These are phyloP conservation scores for Diabrotica undecimpunctata DNA, from an alignment of 1,140 invertebrate genomes.

Conservation along the genomic window DNA sequence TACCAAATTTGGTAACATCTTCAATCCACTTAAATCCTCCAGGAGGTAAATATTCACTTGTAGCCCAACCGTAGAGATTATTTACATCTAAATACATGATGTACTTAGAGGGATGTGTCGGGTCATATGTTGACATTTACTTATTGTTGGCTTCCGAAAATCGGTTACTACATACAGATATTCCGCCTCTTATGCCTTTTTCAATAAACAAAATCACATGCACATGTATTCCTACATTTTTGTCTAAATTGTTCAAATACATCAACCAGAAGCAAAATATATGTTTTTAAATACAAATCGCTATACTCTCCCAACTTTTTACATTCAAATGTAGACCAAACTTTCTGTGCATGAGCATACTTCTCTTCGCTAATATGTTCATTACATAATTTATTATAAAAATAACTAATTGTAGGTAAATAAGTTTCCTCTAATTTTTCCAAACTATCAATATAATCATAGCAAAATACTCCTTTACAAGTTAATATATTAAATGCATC, in stretches of 20 bases:
- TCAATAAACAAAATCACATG: slow-evolving; percentile 44
- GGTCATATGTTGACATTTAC: too few species aligned
- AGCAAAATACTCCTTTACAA: too few species aligned
- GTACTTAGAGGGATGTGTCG: slow-evolving; percentile 35
- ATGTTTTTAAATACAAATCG: too few species aligned
- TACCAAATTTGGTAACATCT: slow-evolving; percentile 15
- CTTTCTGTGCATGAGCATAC: too few species aligned
- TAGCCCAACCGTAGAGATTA: slow-evolving; percentile 56
- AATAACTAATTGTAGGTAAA: slow-evolving; percentile 39
- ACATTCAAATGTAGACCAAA: too few species aligned
- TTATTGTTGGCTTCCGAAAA: slow-evolving; percentile 46
- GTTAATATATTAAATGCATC: slow-evolving; percentile 35
- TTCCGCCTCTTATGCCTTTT: slow-evolving; percentile 45
- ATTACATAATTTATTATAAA: slow-evolving; percentile 43
- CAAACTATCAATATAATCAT: slow-evolving; percentile 38
- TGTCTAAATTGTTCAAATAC: slow-evolving; percentile 52
- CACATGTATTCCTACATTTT: slow-evolving; percentile 37
- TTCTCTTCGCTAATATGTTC: too few species aligned
- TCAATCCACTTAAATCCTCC: slow-evolving; percentile 48
- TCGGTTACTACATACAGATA: slow-evolving; percentile 38
- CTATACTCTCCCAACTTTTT: too few species aligned
- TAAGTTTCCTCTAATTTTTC: slow-evolving; percentile 38
- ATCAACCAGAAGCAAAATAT: slow-evolving; percentile 47
- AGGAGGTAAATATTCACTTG: slow-evolving; percentile 48
- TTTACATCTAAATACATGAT: slow-evolving; percentile 53